Conservation (phyloP, 1,140 invertebrate genomes). For the Anoplolepis gracilipes region DNA sequence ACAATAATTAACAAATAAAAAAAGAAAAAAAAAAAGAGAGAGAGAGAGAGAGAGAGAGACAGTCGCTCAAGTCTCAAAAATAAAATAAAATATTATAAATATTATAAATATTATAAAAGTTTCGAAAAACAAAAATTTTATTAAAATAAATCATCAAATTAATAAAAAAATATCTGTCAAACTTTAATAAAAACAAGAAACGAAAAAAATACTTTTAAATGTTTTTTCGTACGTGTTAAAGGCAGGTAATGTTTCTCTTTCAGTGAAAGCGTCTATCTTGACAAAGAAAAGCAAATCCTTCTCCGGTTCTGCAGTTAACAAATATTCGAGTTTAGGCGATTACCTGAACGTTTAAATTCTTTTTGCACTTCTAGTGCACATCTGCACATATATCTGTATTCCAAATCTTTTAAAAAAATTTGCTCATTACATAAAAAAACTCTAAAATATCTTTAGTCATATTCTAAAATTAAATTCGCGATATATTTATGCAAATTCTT, state of each 20-base stretch:
- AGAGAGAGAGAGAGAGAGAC: too few relatives aligned
- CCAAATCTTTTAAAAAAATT: too few relatives aligned
- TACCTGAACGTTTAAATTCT: neutral
- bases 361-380: too few relatives aligned
- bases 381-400: too few relatives aligned
- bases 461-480: neutral
- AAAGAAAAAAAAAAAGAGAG: too few relatives aligned
- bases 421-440: too few relatives aligned
- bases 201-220: neutral
- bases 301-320: neutral
- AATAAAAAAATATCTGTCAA: neutral
- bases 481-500: too few relatives aligned
- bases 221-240: neutral
- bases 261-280: neutral
- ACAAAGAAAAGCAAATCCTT: neutral
- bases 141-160: neutral
- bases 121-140: too few relatives aligned
- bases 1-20: neutral
- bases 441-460: neutral
- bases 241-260: conserved; percentile 5
- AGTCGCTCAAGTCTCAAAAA: too few relatives aligned
- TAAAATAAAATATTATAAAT: too few relatives aligned
- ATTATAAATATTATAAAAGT: too few relatives aligned
- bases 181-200: neutral
- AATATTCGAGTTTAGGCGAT: neutral